A percentile compares a stretch with the other conserved stretches of the same genome.
Evolutionary conservation across 2,888 invertebrate genomes (phyloP).

Genomic region (Tupiocoris notatus): DNA sequence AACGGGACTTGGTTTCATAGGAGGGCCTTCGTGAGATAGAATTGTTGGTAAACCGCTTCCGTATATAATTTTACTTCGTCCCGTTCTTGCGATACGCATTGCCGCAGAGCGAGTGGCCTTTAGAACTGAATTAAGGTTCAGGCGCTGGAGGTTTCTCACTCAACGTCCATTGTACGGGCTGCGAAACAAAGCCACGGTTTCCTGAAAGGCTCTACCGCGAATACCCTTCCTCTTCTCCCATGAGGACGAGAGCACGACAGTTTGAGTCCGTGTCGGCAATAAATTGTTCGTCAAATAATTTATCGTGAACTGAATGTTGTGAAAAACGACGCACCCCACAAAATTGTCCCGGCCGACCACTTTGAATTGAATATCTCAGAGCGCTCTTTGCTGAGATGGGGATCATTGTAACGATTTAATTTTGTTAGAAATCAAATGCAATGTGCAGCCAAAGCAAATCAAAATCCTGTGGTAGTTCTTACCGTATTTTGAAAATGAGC

Average conservation of each 20-base stretch:
- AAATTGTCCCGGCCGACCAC: no score
- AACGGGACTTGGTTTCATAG: background rate
- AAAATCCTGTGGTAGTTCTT: no score
- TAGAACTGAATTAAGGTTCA: conserved; percentile 3
- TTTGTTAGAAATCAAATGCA: no score
- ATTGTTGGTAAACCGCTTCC: conserved; percentile 21
- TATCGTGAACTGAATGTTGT: background rate
- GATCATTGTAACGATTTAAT: no score
- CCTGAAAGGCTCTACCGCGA: background rate
- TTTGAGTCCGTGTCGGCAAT: conserved; percentile 9
- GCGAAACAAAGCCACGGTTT: conserved; percentile 27
- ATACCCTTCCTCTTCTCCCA: background rate
- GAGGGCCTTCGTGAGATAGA: background rate
- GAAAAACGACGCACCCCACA: background rate
- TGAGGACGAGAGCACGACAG: background rate
- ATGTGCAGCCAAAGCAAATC: no score
- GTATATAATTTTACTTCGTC: conserved; percentile 21
- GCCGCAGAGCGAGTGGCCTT: background rate
- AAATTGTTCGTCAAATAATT: conserved; percentile 25
- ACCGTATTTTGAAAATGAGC: conserved; percentile 83
- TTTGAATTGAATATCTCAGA: no score
- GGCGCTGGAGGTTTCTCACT: background rate
- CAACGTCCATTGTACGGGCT: background rate
- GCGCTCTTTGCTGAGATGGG: no score
- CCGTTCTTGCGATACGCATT: background rate